Percentiles rank a stretch among this genome's conserved stretches.
phyloP scores from a whole-genome alignment of 2,888 invertebrate genomes.

The Omphaloscelis lunosa region DNA sequence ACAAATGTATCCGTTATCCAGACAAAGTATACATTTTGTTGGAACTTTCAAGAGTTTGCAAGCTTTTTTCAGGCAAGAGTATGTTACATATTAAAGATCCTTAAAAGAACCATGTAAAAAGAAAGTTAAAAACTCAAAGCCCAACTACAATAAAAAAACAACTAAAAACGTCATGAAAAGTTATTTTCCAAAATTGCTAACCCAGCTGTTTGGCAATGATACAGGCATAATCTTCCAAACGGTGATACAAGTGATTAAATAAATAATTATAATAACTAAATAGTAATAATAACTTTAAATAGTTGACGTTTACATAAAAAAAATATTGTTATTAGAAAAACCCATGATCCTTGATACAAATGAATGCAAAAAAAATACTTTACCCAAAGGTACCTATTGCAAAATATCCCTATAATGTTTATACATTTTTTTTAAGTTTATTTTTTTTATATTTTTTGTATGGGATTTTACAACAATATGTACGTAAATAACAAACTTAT shows the following conservation, averaged over 20 bases:
- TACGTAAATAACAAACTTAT: no score
- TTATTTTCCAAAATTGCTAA: no score
- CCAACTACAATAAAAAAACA: not conserved
- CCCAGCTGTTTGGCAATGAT: no score
- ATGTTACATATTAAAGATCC: not conserved
- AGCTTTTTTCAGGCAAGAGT: not conserved
- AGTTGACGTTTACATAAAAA: no score
- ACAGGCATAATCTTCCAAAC: no score
- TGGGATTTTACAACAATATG: no score
- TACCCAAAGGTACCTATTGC: no score
- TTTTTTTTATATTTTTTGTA: no score
- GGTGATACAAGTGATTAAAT: no score
- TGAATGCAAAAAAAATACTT: not conserved
- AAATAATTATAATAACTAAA: no score
- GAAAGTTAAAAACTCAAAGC: not conserved
- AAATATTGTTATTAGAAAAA: not conserved
- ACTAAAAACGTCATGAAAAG: not conserved
- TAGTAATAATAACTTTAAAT: no score
- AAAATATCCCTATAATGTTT: not conserved
- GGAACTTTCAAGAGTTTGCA: slow-evolving; percentile 17
- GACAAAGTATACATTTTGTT: slow-evolving; percentile 37
- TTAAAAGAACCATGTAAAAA: not conserved
- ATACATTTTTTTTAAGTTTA: no score
- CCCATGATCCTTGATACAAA: not conserved
- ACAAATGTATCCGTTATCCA: slow-evolving; percentile 54